phyloP scores from a whole-genome alignment of 2,113 vertebrate species.

The Dipodomys merriami region DNA sequence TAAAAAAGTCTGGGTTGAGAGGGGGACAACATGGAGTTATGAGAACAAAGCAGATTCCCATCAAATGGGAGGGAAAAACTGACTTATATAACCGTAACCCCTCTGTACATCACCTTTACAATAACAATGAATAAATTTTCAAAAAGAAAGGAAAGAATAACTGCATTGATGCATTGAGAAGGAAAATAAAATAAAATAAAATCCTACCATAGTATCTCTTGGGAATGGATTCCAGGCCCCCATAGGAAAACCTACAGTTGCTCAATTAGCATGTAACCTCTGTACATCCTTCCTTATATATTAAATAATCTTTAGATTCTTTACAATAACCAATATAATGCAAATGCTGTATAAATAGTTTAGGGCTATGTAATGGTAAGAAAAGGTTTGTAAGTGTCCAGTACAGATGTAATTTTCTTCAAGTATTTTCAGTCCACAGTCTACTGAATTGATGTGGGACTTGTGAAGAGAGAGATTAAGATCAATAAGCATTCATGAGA shows the following conservation, averaged over 20 bases:
- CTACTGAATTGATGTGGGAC: neutral
- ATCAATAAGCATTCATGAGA: constrained; percentile 8
- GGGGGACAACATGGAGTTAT: no score
- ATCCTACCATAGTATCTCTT: neutral
- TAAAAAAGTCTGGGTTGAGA: no score
- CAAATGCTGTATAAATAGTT: neutral
- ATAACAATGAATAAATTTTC: no score
- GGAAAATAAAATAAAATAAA: neutral
- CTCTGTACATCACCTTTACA: no score
- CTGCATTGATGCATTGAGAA: no score
- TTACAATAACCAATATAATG: neutral
- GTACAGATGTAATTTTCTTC: neutral
- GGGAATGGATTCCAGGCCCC: neutral
- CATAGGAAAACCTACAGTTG: neutral
- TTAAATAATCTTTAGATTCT: neutral
- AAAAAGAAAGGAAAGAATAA: no score
- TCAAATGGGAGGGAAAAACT: no score
- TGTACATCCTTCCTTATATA: no score
- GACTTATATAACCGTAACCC: no score
- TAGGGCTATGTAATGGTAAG: neutral
- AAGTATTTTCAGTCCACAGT: neutral
- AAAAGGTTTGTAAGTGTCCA: neutral
- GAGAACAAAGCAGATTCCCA: no score
- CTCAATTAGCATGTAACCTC: neutral
- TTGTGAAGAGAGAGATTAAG: neutral